Conservation (phyloP, 2,797 vertebrate genomes). For the Esox masquinongy region DNA sequence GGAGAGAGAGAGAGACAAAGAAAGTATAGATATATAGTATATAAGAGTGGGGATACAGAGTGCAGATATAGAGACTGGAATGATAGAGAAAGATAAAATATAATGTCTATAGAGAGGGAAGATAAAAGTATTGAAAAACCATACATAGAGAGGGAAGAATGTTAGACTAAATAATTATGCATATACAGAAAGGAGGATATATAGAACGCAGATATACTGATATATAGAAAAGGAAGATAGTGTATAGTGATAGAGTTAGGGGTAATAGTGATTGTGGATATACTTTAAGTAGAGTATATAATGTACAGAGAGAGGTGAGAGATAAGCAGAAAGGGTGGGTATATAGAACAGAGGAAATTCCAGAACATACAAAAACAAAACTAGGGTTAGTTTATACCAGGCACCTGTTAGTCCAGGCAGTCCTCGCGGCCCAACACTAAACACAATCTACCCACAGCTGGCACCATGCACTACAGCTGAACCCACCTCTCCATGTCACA, state of each 20-base stretch:
- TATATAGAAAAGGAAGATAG: neutral
- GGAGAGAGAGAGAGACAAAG: conserved; percentile 1
- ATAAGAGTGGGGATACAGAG: too few species aligned
- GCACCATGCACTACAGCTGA: neutral
- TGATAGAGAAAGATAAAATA: too few species aligned
- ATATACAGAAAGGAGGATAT: too few species aligned
- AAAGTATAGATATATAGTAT: neutral
- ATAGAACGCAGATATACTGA: neutral
- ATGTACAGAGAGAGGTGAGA: neutral
- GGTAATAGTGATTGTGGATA: too few species aligned
- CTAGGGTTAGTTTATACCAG: neutral
- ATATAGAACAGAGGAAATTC: neutral
- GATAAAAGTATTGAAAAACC: too few species aligned
- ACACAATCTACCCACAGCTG: neutral
- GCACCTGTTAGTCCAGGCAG: neutral
- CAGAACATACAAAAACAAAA: neutral
- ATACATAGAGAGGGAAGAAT: too few species aligned
- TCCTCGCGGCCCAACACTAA: neutral
- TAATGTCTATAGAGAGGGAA: too few species aligned
- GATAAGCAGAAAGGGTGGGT: neutral
- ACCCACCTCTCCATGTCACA: too few species aligned
- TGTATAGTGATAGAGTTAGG: conserved; percentile 19
- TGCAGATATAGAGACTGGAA: too few species aligned
- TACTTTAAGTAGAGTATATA: too few species aligned
- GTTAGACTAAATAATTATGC: too few species aligned